Conservation (phyloP, 2,113 vertebrate genomes). For the Trachemys scripta region DNA sequence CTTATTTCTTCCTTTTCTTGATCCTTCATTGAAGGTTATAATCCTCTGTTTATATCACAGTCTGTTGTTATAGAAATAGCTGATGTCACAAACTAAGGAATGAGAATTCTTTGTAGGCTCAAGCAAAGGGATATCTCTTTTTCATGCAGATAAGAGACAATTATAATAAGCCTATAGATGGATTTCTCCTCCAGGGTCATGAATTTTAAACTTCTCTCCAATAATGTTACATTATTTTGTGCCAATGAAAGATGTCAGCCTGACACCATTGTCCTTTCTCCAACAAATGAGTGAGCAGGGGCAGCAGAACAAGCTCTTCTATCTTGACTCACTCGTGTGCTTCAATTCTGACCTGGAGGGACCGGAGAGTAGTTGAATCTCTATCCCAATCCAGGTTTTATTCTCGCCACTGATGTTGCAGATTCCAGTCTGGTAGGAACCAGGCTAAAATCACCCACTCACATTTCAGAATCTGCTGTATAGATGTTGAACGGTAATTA, state of each 20-base stretch:
- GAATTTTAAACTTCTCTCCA: neutral
- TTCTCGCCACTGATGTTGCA: neutral
- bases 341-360: neutral
- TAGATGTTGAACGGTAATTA: neutral
- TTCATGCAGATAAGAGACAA: conserved; percentile 23
- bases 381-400: neutral
- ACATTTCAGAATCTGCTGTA: neutral
- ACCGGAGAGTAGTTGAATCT: neutral
- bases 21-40: conserved; percentile 65
- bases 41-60: conserved; percentile 65
- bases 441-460: fast-evolving
- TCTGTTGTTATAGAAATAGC: conserved; percentile 64
- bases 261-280: neutral
- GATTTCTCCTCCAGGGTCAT: neutral
- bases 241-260: neutral
- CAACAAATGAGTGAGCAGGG: neutral
- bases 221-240: neutral
- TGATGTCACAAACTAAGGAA: conserved; percentile 42
- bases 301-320: neutral
- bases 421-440: neutral
- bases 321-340: neutral
- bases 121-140: conserved; percentile 40
- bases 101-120: conserved; percentile 46
- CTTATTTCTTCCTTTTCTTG: conserved; percentile 50
- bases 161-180: conserved; percentile 5